A percentile compares a stretch with the other conserved stretches of the same genome.
phyloP scores from a whole-genome alignment of 2,113 vertebrate genomes.

The Amphilophus citrinellus region DNA sequence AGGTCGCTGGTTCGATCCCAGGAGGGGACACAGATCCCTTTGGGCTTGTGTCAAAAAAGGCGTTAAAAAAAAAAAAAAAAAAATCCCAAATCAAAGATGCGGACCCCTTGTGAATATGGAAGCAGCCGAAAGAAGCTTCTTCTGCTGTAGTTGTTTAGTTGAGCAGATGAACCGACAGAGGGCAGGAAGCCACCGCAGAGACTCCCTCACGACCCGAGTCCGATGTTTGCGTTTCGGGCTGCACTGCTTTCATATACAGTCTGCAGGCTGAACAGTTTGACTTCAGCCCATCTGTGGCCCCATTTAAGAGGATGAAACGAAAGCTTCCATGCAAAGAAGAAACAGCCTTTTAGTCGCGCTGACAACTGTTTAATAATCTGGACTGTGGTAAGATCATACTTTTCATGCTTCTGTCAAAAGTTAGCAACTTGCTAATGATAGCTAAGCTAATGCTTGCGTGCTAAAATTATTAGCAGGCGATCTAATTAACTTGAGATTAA shows the following conservation, averaged over 20 bases:
- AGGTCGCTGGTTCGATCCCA: neutral
- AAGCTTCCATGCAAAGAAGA: neutral
- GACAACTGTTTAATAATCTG: conserved; percentile 3
- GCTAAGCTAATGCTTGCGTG: neutral
- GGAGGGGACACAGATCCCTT: neutral
- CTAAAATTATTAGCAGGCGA: neutral
- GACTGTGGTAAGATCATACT: conserved; percentile 19
- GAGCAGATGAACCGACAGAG: conserved; percentile 43
- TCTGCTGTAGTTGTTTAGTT: neutral
- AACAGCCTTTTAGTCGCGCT: accelerated
- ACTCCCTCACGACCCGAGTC: neutral
- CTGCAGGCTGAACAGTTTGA: neutral
- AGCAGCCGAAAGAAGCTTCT: neutral
- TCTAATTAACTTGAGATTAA: neutral
- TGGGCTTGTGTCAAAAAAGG: neutral
- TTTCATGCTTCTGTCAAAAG: neutral
- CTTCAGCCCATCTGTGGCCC: neutral
- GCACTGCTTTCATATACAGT: neutral
- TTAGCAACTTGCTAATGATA: conserved; percentile 28
- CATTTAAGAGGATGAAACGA: neutral
- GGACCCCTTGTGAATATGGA: neutral
- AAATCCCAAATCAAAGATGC: neutral
- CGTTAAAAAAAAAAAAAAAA: neutral
- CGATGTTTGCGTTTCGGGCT: neutral
- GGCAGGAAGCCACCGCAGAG: conserved; percentile 11